Evolutionary conservation across 2,113 vertebrate species (phyloP).

Genomic region (Myxocyprinus asiaticus): DNA sequence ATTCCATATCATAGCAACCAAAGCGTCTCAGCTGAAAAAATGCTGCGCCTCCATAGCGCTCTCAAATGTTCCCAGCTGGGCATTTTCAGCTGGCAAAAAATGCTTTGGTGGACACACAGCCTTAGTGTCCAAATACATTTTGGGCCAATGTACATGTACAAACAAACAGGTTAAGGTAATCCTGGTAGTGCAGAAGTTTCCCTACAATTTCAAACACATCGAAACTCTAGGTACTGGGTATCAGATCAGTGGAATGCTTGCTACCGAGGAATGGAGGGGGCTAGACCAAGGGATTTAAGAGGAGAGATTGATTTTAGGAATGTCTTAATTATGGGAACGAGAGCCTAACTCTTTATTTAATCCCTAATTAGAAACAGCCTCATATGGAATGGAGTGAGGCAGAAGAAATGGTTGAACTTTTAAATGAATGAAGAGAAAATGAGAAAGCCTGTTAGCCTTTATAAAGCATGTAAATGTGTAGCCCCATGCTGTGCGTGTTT

Average conservation of each 20-base stretch:
- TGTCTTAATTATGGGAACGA: constrained; percentile 62
- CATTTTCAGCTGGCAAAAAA: too few species aligned
- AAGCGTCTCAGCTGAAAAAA: too few species aligned
- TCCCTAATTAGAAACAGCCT: constrained; percentile 72
- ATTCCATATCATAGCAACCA: too few species aligned
- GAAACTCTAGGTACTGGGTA: background rate
- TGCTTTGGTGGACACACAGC: too few species aligned
- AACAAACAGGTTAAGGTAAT: too few species aligned
- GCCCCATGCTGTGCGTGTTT: constrained; percentile 27
- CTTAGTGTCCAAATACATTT: too few species aligned
- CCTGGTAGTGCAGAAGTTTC: too few species aligned
- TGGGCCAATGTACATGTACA: too few species aligned
- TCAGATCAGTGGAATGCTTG: constrained; percentile 58
- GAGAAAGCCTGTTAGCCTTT: constrained; percentile 23
- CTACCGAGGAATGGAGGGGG: constrained; percentile 49
- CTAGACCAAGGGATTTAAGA: constrained; percentile 47
- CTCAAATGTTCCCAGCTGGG: too few species aligned
- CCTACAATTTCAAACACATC: background rate
- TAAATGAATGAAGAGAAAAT: constrained; percentile 13
- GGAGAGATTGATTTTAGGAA: constrained; percentile 44
- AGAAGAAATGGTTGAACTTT: constrained; percentile 29
- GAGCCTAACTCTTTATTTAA: constrained; percentile 57
- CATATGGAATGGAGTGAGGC: constrained; percentile 51
- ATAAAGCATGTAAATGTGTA: constrained; percentile 27
- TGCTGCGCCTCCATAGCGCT: too few species aligned